These are phyloP conservation scores for Temnothorax longispinosus DNA, from an alignment of 1,140 invertebrate genomes.

Conservation along the genomic window DNA sequence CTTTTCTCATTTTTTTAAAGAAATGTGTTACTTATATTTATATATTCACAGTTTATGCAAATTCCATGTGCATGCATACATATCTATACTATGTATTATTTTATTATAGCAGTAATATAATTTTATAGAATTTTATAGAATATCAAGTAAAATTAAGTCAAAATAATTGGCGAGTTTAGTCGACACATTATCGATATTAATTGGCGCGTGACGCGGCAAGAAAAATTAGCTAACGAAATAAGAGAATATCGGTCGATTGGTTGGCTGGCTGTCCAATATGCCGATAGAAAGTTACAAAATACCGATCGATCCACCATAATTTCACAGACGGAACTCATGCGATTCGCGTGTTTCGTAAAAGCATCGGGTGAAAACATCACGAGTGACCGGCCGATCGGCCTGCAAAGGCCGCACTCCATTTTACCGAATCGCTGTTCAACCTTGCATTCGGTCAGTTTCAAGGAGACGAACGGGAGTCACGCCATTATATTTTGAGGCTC, in stretches of 20 bases:
- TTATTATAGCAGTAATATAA: not conserved
- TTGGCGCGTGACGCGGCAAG: not conserved
- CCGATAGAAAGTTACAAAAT: slow-evolving; percentile 71
- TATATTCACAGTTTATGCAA: not conserved
- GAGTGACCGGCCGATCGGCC: slow-evolving; percentile 5
- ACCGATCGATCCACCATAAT: slow-evolving; percentile 63
- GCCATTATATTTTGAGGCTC: slow-evolving; percentile 31
- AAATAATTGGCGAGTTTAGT: not conserved
- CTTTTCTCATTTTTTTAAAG: not conserved
- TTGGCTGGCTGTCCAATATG: slow-evolving; percentile 20
- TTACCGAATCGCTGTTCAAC: slow-evolving; percentile 63
- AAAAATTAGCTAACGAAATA: slow-evolving; percentile 36
- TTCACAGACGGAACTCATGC: slow-evolving; percentile 37
- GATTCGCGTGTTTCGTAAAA: slow-evolving; percentile 56
- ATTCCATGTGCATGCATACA: not conserved
- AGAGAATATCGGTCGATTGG: slow-evolving; percentile 58
- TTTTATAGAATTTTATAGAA: not conserved
- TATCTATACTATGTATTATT: not conserved
- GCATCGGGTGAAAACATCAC: slow-evolving; percentile 51
- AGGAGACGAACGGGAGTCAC: slow-evolving; percentile 45
- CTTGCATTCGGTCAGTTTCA: slow-evolving; percentile 72
- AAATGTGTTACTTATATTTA: not conserved
- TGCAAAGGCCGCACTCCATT: slow-evolving; percentile 56
- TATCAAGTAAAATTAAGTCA: not conserved
- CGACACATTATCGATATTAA: slow-evolving; percentile 29